A percentile compares a stretch with the other conserved stretches of the same genome.
phyloP scores from a whole-genome alignment of 2,888 invertebrate genomes.

The Hypomecis punctinalis region DNA sequence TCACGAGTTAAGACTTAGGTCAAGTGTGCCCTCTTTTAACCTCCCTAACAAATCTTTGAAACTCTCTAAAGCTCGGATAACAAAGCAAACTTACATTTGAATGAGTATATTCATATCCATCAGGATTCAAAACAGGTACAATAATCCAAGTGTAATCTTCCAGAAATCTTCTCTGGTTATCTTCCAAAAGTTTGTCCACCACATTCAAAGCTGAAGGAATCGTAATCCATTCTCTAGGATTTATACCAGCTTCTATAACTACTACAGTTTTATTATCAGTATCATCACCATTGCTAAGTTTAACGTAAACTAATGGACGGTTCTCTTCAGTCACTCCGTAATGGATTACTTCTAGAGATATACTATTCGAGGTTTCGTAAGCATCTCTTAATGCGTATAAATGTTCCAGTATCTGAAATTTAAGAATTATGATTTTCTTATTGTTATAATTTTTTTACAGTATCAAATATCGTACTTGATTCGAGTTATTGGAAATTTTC shows the following conservation, averaged over 20 bases:
- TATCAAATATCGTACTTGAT: too few species aligned
- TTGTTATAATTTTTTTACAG: background rate
- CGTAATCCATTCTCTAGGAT: slow-evolving; percentile 90
- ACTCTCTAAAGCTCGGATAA: background rate
- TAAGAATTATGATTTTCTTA: background rate
- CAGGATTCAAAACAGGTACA: slow-evolving; percentile 89
- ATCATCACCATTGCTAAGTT: slow-evolving; percentile 66
- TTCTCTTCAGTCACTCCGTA: slow-evolving; percentile 60
- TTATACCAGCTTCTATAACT: slow-evolving; percentile 86
- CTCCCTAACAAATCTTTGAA: too few species aligned
- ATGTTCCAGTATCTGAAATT: slow-evolving; percentile 65
- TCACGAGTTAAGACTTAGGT: too few species aligned
- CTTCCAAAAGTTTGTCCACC: slow-evolving; percentile 84
- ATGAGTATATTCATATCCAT: slow-evolving; percentile 89
- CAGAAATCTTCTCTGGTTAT: slow-evolving; percentile 70
- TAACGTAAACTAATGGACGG: slow-evolving; percentile 73
- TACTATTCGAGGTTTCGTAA: slow-evolving; percentile 47
- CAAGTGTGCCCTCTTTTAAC: too few species aligned
- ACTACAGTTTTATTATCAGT: slow-evolving; percentile 75
- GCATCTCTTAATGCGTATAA: slow-evolving; percentile 50
- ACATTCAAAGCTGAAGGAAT: slow-evolving; percentile 87
- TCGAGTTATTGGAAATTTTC: too few species aligned
- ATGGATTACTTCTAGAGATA: slow-evolving; percentile 55
- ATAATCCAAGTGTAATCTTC: slow-evolving; percentile 87
- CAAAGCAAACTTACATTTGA: slow-evolving; percentile 71